phyloP scores from a whole-genome alignment of 2,888 invertebrate genomes.

The Ectemnius lituratus region DNA sequence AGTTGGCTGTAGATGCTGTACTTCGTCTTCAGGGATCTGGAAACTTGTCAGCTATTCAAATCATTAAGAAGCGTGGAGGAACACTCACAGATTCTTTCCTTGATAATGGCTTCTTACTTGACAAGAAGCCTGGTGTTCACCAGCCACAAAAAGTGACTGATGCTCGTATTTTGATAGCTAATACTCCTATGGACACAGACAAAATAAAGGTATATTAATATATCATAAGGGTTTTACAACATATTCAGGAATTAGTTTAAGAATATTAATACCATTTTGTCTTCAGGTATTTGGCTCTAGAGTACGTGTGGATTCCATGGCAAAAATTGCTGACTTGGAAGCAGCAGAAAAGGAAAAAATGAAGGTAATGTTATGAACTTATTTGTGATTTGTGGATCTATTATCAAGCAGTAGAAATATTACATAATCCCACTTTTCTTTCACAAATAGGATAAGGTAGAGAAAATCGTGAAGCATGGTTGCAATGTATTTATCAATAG shows the following conservation, averaged over 20 bases:
- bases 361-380: constrained; percentile 80
- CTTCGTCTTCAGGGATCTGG: constrained; percentile 96
- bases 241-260: background rate
- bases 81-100: constrained; percentile 96
- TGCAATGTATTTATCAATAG: constrained; percentile 99
- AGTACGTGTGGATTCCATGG: constrained; percentile 94
- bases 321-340: constrained; percentile 98
- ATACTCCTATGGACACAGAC: constrained; percentile 99
- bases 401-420: too few species aligned
- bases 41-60: constrained; percentile 96
- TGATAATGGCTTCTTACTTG: constrained; percentile 95
- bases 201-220: constrained; percentile 89
- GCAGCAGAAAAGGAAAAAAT: constrained; percentile 99
- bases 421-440: too few species aligned
- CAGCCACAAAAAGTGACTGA: constrained; percentile 98
- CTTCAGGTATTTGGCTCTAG: constrained; percentile 92
- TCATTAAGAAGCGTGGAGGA: constrained; percentile 98
- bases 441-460: constrained; percentile 88
- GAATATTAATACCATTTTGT: constrained; percentile 14
- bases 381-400: background rate
- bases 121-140: constrained; percentile 98
- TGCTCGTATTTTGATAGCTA: constrained; percentile 97
- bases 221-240: constrained; percentile 8
- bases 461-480: constrained; percentile 95
- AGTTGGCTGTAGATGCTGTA: constrained; percentile 97